A percentile compares a stretch with the other conserved stretches of the same genome.
Evolutionary conservation across 2,888 invertebrate genomes (phyloP).

Genomic region (Allolobophora icterica): DNA sequence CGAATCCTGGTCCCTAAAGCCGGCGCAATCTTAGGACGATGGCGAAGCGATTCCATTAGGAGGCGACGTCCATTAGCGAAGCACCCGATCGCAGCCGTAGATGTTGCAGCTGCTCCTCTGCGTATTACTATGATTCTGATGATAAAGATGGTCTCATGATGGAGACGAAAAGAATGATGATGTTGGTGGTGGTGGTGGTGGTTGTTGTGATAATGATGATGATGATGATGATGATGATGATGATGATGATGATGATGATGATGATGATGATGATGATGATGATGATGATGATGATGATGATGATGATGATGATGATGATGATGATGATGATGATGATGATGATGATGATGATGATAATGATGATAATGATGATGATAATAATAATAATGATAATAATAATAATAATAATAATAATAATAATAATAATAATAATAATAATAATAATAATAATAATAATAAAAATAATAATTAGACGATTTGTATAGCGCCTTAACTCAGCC

Average conservation of each 20-base stretch:
- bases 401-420: not conserved
- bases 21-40: not conserved
- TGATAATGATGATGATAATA: not conserved
- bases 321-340: not conserved
- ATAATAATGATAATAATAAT: not conserved
- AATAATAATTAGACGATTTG: too few species aligned
- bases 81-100: not conserved
- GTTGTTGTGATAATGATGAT: not conserved
- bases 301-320: not conserved
- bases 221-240: too few species aligned
- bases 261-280: not conserved
- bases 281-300: constrained; percentile 23
- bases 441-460: not conserved
- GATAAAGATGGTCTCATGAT: not conserved
- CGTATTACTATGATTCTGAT: not conserved
- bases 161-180: too few species aligned
- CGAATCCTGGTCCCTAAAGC: not conserved
- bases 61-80: not conserved
- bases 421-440: not conserved
- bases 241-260: too few species aligned
- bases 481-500: too few species aligned
- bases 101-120: too few species aligned
- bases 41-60: not conserved
- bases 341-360: not conserved
- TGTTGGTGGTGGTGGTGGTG: not conserved